Base-by-base conservation (phyloP, 2,888 invertebrate genomes). In the Rhagophthalmus giganteus region DNA sequence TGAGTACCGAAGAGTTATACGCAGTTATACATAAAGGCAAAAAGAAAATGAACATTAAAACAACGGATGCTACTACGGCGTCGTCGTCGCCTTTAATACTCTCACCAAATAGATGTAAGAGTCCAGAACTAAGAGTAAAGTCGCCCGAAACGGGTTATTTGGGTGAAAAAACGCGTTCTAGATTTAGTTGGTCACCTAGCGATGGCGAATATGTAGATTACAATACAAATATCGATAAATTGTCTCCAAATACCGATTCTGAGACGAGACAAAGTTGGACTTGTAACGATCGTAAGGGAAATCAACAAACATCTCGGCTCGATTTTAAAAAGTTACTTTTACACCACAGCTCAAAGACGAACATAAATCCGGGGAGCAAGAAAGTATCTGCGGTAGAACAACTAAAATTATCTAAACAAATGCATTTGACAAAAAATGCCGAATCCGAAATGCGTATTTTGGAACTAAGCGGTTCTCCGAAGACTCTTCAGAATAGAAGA, bases 241-340 rank as follows among this genome's bases (percentile, higher is more conserved):
- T 75, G n/a, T 69, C 69, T 4, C 68, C 71, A 6, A 62, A 67
- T 26, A 67, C 70, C 54, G 71, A 72, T 62, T 47, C 73, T 50
- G 66, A 78, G 67, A 66, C 69, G 2, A 61, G 76, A 12, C 74
- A 75, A 60, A 81, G 74, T 59, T 75, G 75, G 75, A 72, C 80
- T 13, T 86, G 85, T 61, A 83, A 82, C 3, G 85, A 86, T 70
- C 78, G 85, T 55, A 80, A 82, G 62, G 84, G 83, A 0, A 77
- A 67, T 27, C 55, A 54, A 27, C 86, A 88, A 66, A 92, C 90
- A 0, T 90, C 89, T 1, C 79, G 91, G 53, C 78, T 88, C 67
- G 91, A 92, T 74, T 93, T 93, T 70, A 93, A 93, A 70, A 85
- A 86, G 65, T 76, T 91, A 8, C 76, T 91, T 13, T 76, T 91